Base-by-base conservation (phyloP, 2,888 invertebrate species). In the Trichogramma dendrolimi region DNA sequence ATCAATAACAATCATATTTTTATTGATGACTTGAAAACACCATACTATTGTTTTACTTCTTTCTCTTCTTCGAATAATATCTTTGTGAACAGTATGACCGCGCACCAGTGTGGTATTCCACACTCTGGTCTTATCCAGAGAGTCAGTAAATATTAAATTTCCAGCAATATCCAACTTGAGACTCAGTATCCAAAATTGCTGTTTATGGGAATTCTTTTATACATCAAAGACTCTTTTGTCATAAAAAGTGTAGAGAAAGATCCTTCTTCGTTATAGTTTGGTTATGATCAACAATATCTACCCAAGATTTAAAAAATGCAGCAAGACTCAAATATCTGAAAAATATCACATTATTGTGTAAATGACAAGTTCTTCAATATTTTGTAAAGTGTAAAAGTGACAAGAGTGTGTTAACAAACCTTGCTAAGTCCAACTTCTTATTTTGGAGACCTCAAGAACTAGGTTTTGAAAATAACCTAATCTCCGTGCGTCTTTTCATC, bases 241-340 rank as follows among this genome's bases (percentile, higher is more conserved):
- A 94, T 83, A 69, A 84, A 83, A 76, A 91, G 93, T 40, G 95
- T 82, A 73, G 94, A 94, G 1, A 96, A 85, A 79, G 91, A 94
- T 8, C 96, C 96, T 73, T 92, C 91, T 78, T 96, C 96, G 5
- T 96, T 96, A 4, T n/a, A n/a, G n/a, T n/a, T n/a, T n/a, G n/a
- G n/a, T n/a, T n/a, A n/a, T n/a, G n/a, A n/a, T n/a, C n/a, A n/a
- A n/a, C n/a, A n/a, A n/a, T n/a, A n/a, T n/a, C n/a, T n/a, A n/a
- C n/a, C n/a, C n/a, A n/a, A n/a, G n/a, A n/a, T n/a, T n/a, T n/a
- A n/a, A n/a, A n/a, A n/a, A n/a, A n/a, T n/a, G n/a, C n/a, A n/a
- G n/a, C n/a, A n/a, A n/a, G n/a, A n/a, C n/a, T n/a, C n/a, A n/a
- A n/a, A n/a, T n/a, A n/a, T n/a, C n/a, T n/a, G n/a, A n/a, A n/a